Evolutionary conservation across 2,113 vertebrate genomes (phyloP).

Genomic region (Daboia siamensis): DNA sequence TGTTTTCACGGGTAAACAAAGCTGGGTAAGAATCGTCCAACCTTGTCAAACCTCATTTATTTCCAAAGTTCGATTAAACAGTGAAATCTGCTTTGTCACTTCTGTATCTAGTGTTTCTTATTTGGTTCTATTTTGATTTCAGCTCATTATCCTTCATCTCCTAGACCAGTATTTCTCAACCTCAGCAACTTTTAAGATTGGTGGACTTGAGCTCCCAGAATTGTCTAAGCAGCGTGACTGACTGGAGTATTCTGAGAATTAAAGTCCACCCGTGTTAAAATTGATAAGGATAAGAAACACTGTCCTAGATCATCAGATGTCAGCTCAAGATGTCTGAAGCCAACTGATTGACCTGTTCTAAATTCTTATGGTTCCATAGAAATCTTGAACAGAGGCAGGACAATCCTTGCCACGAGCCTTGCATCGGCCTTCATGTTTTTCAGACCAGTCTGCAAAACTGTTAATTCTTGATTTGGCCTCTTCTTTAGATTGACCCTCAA

Average conservation of each 20-base stretch:
- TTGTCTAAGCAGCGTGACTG: too few relatives aligned
- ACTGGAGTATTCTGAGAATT: too few relatives aligned
- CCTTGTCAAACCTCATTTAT: background rate
- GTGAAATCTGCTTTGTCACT: background rate
- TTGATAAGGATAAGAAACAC: too few relatives aligned
- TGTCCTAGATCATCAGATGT: too few relatives aligned
- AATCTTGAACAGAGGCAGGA: too few relatives aligned
- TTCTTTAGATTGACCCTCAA: background rate
- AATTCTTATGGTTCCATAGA: too few relatives aligned
- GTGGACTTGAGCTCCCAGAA: background rate
- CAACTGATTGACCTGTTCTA: too few relatives aligned
- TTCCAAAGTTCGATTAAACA: background rate
- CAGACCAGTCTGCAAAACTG: too few relatives aligned
- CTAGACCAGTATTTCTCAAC: background rate
- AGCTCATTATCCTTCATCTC: background rate
- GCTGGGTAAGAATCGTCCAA: background rate
- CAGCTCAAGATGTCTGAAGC: too few relatives aligned
- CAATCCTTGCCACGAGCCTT: too few relatives aligned
- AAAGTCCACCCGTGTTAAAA: background rate
- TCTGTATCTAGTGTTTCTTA: background rate
- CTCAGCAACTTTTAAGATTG: background rate
- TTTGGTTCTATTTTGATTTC: background rate
- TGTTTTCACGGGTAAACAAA: background rate
- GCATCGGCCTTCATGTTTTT: too few relatives aligned
- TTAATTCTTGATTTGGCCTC: too few relatives aligned